Conservation (phyloP, 2,113 vertebrate genomes). For the Gracilinanus agilis region DNA sequence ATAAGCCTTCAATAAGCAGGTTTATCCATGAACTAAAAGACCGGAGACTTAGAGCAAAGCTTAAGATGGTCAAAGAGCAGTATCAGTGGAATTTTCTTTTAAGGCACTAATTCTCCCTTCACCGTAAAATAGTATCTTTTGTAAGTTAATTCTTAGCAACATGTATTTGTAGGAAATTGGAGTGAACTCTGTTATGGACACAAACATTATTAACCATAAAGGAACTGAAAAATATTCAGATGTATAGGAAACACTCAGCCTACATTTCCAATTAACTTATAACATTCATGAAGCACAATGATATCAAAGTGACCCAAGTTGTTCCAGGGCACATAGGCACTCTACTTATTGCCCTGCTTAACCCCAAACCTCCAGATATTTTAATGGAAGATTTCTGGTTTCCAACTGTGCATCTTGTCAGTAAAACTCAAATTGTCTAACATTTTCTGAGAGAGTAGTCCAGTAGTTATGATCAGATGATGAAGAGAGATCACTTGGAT, state of each 20-base stretch:
- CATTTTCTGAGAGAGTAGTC: neutral
- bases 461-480: neutral
- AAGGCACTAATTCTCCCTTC: neutral
- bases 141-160: neutral
- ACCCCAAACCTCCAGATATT: neutral
- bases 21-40: neutral
- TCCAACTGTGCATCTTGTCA: neutral
- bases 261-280: neutral
- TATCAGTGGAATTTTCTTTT: slow-evolving; percentile 49
- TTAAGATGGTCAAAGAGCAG: slow-evolving; percentile 16
- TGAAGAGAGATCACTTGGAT: neutral
- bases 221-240: neutral
- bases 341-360: neutral
- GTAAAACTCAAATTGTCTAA: neutral
- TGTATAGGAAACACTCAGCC: neutral
- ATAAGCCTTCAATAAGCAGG: slow-evolving; percentile 5
- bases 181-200: slow-evolving; percentile 8
- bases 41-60: slow-evolving; percentile 15
- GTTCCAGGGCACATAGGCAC: neutral
- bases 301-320: neutral
- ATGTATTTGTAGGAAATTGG: neutral
- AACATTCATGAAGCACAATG: neutral
- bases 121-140: slow-evolving; percentile 1
- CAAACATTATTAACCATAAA: neutral
- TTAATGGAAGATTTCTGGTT: neutral